phyloP scores from a whole-genome alignment of 2,797 vertebrate species.

The Girardinus metallicus region DNA sequence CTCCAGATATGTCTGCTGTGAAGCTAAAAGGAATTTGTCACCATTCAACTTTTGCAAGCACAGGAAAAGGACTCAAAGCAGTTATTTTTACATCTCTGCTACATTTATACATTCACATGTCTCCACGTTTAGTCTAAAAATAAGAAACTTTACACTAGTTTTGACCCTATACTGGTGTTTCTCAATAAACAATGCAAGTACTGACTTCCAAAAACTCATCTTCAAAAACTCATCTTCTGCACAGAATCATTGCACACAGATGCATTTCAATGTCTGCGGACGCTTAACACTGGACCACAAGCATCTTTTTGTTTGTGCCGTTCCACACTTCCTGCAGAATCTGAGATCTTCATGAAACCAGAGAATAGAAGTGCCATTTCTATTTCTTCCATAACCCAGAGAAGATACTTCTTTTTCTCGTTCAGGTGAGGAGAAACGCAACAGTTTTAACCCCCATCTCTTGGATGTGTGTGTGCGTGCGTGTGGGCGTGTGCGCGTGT shows the following conservation, averaged over 20 bases:
- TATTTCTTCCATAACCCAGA: neutral
- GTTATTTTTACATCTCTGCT: slow-evolving; percentile 40
- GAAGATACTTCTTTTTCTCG: neutral
- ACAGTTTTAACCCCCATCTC: neutral
- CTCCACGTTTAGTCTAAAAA: slow-evolving; percentile 41
- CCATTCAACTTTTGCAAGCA: slow-evolving; percentile 28
- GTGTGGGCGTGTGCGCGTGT: neutral
- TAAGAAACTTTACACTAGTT: slow-evolving; percentile 25
- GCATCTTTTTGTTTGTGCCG: neutral
- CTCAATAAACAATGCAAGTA: neutral
- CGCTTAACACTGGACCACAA: neutral
- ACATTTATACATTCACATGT: slow-evolving; percentile 41
- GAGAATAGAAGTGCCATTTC: neutral
- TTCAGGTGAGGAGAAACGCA: neutral
- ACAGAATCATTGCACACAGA: neutral
- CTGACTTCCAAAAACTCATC: neutral
- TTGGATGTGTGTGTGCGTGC: neutral
- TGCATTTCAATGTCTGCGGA: neutral
- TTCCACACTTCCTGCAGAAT: neutral
- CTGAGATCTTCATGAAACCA: neutral
- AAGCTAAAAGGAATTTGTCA: slow-evolving; percentile 55
- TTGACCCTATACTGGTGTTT: neutral
- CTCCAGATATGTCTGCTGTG: slow-evolving; percentile 32
- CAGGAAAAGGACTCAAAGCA: slow-evolving; percentile 23
- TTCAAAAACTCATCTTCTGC: neutral